Evolutionary conservation across 2,113 vertebrate genomes (phyloP).

Genomic region (Indri indri): DNA sequence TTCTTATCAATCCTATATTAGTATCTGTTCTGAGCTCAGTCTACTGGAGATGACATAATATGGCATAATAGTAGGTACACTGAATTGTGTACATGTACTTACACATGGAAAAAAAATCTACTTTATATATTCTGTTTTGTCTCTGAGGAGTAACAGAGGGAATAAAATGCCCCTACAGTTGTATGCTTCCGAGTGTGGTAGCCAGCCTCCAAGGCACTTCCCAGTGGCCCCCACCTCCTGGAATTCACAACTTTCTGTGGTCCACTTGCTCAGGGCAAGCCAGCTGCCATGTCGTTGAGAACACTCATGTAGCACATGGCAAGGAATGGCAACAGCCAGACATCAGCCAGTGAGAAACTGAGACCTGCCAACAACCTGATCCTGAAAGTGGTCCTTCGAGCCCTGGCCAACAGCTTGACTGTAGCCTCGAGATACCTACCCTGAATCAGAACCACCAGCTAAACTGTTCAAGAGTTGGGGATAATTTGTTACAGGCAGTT

Average conservation of each 20-base stretch:
- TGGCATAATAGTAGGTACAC: not conserved
- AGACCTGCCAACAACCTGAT: not conserved
- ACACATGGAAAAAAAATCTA: not conserved
- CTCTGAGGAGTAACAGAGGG: not conserved
- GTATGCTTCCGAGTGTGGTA: not conserved
- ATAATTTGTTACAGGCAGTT: not conserved
- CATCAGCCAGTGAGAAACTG: not conserved
- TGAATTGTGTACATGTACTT: not conserved
- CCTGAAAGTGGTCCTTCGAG: not conserved
- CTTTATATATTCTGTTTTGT: not conserved
- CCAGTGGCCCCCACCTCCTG: not conserved
- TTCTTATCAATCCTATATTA: not conserved
- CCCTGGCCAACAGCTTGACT: not conserved
- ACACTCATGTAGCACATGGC: not conserved
- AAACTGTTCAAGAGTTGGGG: not conserved
- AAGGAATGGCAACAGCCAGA: not conserved
- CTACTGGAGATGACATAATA: not conserved
- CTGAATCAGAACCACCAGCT: not conserved
- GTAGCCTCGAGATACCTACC: not conserved
- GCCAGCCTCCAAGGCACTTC: not conserved
- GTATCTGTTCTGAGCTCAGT: not conserved
- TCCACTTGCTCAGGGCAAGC: not conserved
- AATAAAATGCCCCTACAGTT: not conserved
- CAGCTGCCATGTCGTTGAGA: not conserved
- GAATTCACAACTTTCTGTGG: not conserved